Evolutionary conservation across 1,140 invertebrate genomes (phyloP), one percentile per base, ranked within the genome.

Genomic region (Drosophila ohnishii): DNA sequence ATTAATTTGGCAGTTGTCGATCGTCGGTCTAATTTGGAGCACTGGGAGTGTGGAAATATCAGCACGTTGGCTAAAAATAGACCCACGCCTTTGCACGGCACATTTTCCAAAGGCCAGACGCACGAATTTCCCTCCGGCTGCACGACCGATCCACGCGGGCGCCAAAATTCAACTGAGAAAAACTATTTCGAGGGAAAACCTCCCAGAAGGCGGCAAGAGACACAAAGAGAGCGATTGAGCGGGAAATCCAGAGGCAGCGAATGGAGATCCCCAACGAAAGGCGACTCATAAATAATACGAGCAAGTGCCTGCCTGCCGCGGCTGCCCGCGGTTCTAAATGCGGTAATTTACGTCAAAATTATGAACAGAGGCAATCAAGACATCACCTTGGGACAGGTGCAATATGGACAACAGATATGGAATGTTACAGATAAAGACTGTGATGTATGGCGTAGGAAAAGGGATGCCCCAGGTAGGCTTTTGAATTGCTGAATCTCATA

Each of bases 81-180:
- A 44, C 63, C 35, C 62, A 66, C 72, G 73, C 62, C 56, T 75
- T 75, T 56, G 44, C 62, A 67, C 47, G 37, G 53, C 55, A 44
- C 61, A 67, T 78, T 85, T 85, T 74, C 47, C 80, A 53, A 55
- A 50, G 28, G n/a, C 34, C 40, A 57, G 35, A 51, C 32, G 34
- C 56, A 45, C 34, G 28, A 47, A 67, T 75, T 77, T 61, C 42
- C 48, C 14, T 35, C 50, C 40, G 50, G 34, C 34, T 59, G 45
- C 35, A 19, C 64, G 44, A 71, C 63, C 22, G 70, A 60, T 65
- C 75, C 35, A 53, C 44, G 50, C 82, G 78, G 71, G 61, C 70
- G 75, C 75, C 83, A 71, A 87, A 82, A 79, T 48, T 51, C 34
- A 87, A 86, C 82, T 86, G 83, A 35, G 44, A 34, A 74, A 63